Base-by-base conservation (phyloP, 2,797 vertebrate genomes). In the Syngnathus acus region DNA sequence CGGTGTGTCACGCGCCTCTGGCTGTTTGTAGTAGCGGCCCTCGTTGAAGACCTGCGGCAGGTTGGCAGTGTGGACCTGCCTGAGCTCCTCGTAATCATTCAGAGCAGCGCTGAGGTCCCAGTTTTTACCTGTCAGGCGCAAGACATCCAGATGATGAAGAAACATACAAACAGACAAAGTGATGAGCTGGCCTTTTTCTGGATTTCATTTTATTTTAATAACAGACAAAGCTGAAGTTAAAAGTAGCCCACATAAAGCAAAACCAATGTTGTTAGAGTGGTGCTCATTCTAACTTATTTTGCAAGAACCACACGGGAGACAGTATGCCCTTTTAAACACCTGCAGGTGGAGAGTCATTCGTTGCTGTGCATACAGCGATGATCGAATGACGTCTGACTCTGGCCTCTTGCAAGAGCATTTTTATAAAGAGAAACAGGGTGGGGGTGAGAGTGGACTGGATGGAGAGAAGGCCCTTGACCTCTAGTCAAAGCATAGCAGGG, bases 21-120 rank as follows among this genome's bases (percentile, higher is more conserved):
- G 90, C 82, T 90, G 93, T 82, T 92, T 94, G 88, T 86, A 92
- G 78, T 92, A 92, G 76, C 93, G 93, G 78, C 95, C 95, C 91
- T 98, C 95, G 0, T 96, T 97, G 90, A 98, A 98, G 78, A 93
- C 96, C 78, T 91, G 94, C 0, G 97, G 96, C 89, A 98, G 91
- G 90, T 95, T 96, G 90, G 94, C 94, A 1, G 96, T 97, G 86
- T 96, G 95, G 81, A 97, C 96, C 89, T 98, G 96, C 77, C 96
- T 90, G 74, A 99, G 95, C 89, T 99, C 94, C 86, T 99, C 97
- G 68, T 95, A 99, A 82, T 99, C 96, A 50, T 90, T 96, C 68
- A 99, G 87, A 70, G 97, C 97, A 19, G 97, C 96, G 5, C 94
- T 93, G 84, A 99, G 89, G 92, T 99, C 97, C 97, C 97, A 99